phyloP scores from a whole-genome alignment of 2,888 invertebrate genomes.

The Adelphocoris suturalis region DNA sequence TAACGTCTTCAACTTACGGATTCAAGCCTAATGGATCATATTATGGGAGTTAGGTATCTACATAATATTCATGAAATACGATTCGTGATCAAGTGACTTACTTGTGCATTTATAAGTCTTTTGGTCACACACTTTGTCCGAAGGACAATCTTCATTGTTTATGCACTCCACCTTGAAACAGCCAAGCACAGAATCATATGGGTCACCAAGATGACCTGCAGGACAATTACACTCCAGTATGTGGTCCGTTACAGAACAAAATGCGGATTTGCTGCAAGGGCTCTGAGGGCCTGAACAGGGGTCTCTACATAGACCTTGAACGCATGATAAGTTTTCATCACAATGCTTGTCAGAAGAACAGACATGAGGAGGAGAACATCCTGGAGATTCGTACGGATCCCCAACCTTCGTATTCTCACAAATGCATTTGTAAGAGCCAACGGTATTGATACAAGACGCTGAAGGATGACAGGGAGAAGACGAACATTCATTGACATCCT shows the following conservation, averaged over 20 bases:
- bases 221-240: conserved; percentile 88
- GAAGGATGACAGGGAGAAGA: conserved; percentile 88
- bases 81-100: conserved; percentile 78
- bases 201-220: conserved; percentile 90
- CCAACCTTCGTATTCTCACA: conserved; percentile 91
- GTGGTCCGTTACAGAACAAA: conserved; percentile 87
- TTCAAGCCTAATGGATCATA: too few relatives aligned
- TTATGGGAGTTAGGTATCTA: too few relatives aligned
- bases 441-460: conserved; percentile 88
- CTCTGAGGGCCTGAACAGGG: conserved; percentile 84
- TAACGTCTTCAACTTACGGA: too few relatives aligned
- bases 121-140: conserved; percentile 87
- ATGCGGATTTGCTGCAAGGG: conserved; percentile 88
- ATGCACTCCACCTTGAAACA: conserved; percentile 94
- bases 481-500: conserved; percentile 91
- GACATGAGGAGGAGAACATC: conserved; percentile 88
- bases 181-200: conserved; percentile 86
- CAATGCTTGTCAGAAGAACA: conserved; percentile 88
- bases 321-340: conserved; percentile 86
- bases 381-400: conserved; percentile 85
- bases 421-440: conserved; percentile 89
- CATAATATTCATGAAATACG: too few relatives aligned
- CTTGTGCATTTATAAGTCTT: conserved; percentile 89
- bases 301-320: conserved; percentile 88
- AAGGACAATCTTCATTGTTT: conserved; percentile 86